Conservation (phyloP, 2,888 invertebrate species). For the Sinhomidia bicolor region DNA sequence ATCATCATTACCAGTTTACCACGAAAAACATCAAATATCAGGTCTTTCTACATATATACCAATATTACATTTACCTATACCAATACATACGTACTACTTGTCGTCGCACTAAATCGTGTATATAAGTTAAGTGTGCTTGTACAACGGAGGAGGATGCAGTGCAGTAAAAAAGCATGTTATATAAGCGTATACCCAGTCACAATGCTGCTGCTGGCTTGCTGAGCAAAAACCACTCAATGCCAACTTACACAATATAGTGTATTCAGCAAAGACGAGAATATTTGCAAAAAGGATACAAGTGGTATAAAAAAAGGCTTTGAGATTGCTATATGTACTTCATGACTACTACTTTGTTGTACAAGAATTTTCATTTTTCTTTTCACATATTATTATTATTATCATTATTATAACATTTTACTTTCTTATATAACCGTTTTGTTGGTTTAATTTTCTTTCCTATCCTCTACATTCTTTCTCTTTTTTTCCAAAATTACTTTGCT, state of each 20-base stretch:
- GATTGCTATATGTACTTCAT: not conserved
- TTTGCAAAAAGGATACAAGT: slow-evolving; percentile 10
- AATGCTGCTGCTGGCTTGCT: not conserved
- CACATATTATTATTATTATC: not conserved
- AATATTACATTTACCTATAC: not conserved
- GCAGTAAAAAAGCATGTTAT: not conserved
- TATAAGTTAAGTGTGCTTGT: not conserved
- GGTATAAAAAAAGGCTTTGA: not conserved
- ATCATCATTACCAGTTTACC: not conserved
- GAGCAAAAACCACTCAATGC: slow-evolving; percentile 14
- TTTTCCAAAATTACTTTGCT: slow-evolving; percentile 29
- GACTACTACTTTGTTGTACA: not conserved
- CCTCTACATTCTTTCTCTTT: not conserved
- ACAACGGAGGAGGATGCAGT: not conserved
- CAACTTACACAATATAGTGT: not conserved
- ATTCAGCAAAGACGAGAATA: slow-evolving; percentile 1
- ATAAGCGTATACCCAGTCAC: not conserved
- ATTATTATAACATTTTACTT: not conserved
- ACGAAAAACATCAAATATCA: not conserved
- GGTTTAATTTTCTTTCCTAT: not conserved
- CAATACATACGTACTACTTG: not conserved
- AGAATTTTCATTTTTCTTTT: not conserved
- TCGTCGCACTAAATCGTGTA: not conserved
- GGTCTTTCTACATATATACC: not conserved
- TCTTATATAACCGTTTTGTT: not conserved